Evolutionary conservation across 92 coral and sea anemone species (phyloP), one percentile per base, ranked within the genome.

Genomic region (Montipora capitata): DNA sequence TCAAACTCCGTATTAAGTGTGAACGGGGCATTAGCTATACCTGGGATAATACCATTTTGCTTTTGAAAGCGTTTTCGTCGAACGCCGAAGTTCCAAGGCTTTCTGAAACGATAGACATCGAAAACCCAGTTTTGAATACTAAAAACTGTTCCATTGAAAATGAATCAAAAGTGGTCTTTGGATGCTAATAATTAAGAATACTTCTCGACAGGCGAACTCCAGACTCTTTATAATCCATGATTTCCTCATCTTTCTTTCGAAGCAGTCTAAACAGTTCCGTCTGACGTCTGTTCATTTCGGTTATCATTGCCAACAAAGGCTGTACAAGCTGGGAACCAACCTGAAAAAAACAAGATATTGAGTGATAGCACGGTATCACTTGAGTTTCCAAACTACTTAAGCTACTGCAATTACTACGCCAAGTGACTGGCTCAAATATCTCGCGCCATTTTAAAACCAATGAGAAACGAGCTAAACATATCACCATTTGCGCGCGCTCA

Each of bases 231-330:
- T 95, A 97, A 51, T 97, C 98, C 77, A 68, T 57, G 54, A 97
- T 92, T 84, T 97, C 98, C 49, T 83, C 76, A 79, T 97, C 99
- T 84, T 97, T 97, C 79, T 92, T 97, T 69, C 85, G 87, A 54
- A 97, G 78, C 7, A 95, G 86, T 15, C 68, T 72, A 41, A 84
- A 87, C 15, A 97, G 83, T 68, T 97, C 99, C 18, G 79, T 73
- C 76, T 97, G 98, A 20, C 96, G 81, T 84, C 99, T 91, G 39
- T 83, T 90, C 10, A 97, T 73, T 77, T 97, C 99, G 38, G 92
- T 89, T 13, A 97, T 94, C 98, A 97, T 97, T 78, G 93, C 95
- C 56, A 97, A 57, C 91, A 97, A 78, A 4, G 99, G 99, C 76
- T 79, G 85, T 57, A 92, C 79, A 18, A 94, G 87, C 40, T 89